These are phyloP conservation scores for Chiridota heheva DNA, from an alignment of 35 echinoderm and acorn worm species.

Conservation along the genomic window DNA sequence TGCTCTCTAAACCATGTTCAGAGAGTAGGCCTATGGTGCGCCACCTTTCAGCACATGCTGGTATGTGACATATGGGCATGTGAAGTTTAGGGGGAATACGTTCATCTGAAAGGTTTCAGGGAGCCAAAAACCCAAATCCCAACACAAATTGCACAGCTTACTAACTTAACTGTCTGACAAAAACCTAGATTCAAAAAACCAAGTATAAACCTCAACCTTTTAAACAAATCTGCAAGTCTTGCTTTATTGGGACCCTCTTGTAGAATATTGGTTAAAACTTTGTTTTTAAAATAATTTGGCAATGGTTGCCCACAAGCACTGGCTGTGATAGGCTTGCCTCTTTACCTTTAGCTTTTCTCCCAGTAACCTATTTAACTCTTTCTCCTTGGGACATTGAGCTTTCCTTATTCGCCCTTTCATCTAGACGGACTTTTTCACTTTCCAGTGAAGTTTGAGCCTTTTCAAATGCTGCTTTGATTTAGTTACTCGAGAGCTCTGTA, in stretches of 20 bases:
- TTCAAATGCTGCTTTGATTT: background rate
- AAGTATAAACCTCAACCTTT: constrained; percentile 21
- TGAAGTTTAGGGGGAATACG: constrained; percentile 28
- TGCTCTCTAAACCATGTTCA: constrained; percentile 46
- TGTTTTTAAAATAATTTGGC: background rate
- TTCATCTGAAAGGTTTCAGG: constrained; percentile 24
- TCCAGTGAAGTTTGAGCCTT: background rate
- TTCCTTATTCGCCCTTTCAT: background rate
- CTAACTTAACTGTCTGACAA: constrained; percentile 11
- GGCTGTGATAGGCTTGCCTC: background rate
- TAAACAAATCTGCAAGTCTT: background rate
- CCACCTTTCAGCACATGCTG: constrained; percentile 38
- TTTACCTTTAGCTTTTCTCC: background rate
- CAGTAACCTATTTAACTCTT: constrained; percentile 1
- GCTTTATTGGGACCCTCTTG: background rate
- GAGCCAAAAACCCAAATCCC: constrained; percentile 27
- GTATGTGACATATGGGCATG: constrained; percentile 20
- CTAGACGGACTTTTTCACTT: background rate
- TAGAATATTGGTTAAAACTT: background rate
- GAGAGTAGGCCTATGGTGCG: constrained; percentile 31
- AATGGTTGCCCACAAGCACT: no score
- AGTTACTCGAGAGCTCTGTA: background rate
- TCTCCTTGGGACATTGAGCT: background rate
- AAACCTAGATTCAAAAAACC: constrained; percentile 22
- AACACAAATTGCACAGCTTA: constrained; percentile 35